phyloP scores from a whole-genome alignment of 2,888 invertebrate species.

The Coelopa pilipes region DNA sequence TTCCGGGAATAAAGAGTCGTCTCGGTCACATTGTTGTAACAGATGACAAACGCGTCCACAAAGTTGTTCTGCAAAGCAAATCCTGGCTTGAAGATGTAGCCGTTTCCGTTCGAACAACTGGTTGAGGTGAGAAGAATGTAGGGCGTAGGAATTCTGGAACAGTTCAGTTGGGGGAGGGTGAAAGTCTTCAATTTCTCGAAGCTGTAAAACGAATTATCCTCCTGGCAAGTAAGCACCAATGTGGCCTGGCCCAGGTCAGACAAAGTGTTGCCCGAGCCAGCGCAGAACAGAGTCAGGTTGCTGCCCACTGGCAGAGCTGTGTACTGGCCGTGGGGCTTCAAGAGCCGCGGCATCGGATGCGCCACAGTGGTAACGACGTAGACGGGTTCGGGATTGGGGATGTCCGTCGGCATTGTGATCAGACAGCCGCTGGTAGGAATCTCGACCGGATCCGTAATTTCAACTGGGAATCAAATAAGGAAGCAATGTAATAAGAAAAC shows the following conservation, averaged over 20 bases:
- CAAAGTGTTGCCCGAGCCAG: constrained; percentile 47
- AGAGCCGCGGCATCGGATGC: constrained; percentile 37
- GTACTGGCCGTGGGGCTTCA: constrained; percentile 42
- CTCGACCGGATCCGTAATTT: background rate
- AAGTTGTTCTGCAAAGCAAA: constrained; percentile 34
- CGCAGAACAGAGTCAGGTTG: constrained; percentile 46
- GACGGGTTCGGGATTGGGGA: constrained; percentile 43
- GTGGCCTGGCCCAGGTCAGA: constrained; percentile 11
- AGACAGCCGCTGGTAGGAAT: constrained; percentile 31
- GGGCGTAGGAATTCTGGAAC: constrained; percentile 42
- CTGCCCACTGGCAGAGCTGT: constrained; percentile 41
- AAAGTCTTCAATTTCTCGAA: constrained; percentile 11
- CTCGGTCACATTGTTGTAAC: constrained; percentile 47
- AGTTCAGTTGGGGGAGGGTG: constrained; percentile 6
- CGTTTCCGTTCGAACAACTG: constrained; percentile 47
- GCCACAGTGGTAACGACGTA: constrained; percentile 36
- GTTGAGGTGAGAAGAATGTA: constrained; percentile 50
- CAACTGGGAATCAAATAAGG: no score
- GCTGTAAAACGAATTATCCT: constrained; percentile 26
- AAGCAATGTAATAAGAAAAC: no score
- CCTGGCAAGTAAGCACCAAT: constrained; percentile 37
- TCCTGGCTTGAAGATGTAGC: constrained; percentile 48
- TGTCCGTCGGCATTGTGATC: constrained; percentile 38
- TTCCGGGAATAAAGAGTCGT: constrained; percentile 60
- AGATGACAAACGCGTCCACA: constrained; percentile 9